Evolutionary conservation across 2,113 vertebrate species (phyloP).

Genomic region (Tamias sibiricus): DNA sequence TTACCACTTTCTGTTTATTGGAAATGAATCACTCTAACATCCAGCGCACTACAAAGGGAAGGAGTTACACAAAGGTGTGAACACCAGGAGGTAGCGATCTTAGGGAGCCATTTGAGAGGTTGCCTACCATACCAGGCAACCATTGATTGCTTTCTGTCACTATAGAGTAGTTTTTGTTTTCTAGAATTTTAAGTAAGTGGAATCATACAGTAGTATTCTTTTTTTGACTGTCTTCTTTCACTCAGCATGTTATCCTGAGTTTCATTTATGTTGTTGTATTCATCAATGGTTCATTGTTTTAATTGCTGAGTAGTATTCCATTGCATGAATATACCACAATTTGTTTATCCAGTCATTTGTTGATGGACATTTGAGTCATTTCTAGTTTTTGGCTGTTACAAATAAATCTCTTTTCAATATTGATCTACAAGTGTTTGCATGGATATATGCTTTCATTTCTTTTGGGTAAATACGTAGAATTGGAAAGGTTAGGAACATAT

Average conservation of each 20-base stretch:
- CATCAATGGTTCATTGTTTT: background rate
- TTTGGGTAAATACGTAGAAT: conserved; percentile 2
- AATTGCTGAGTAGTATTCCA: background rate
- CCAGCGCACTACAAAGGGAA: background rate
- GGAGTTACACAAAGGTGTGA: background rate
- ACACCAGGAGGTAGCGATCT: background rate
- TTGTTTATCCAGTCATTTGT: background rate
- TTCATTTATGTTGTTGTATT: background rate
- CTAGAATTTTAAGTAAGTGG: background rate
- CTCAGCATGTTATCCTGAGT: background rate
- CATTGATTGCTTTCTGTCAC: background rate
- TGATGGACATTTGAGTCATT: background rate
- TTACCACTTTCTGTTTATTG: background rate
- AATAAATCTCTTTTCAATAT: background rate
- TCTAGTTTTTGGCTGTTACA: background rate
- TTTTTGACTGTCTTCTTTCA: background rate
- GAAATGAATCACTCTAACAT: background rate
- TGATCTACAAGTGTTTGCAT: background rate
- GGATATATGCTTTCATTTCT: background rate
- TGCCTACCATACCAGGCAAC: background rate
- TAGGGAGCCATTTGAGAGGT: background rate
- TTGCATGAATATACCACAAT: background rate
- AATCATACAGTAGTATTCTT: background rate
- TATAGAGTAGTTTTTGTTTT: background rate
- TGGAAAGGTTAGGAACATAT: background rate